Percentiles rank a stretch among this genome's conserved stretches.
Evolutionary conservation across 1,140 invertebrate genomes (phyloP).

Genomic region (Musca domestica): DNA sequence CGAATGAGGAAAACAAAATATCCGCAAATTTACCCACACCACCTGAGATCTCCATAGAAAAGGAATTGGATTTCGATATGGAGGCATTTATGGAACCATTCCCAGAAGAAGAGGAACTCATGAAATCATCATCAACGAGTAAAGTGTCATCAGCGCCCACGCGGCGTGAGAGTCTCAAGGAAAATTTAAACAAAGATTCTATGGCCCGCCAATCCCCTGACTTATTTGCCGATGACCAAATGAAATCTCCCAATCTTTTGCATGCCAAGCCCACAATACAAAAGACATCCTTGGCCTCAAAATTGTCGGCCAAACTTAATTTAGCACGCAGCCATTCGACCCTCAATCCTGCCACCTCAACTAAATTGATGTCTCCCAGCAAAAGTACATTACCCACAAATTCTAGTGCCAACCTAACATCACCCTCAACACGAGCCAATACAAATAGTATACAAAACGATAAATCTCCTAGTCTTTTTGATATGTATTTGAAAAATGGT

Average conservation of each 20-base stretch:
- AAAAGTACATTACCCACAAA: not conserved
- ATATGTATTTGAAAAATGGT: slow-evolving; percentile 38
- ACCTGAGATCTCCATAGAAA: slow-evolving; percentile 1
- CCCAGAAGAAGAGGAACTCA: slow-evolving; percentile 35
- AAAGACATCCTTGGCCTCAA: slow-evolving; percentile 33
- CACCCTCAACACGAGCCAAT: slow-evolving; percentile 26
- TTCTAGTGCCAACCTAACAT: not conserved
- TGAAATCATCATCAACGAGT: not conserved
- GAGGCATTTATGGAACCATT: slow-evolving; percentile 42
- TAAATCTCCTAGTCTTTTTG: slow-evolving; percentile 44
- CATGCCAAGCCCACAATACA: slow-evolving; percentile 8
- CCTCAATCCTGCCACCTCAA: not conserved
- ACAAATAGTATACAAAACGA: slow-evolving; percentile 24
- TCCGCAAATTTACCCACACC: not conserved
- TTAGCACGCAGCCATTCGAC: not conserved
- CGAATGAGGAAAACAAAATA: not conserved
- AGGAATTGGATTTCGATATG: slow-evolving; percentile 37
- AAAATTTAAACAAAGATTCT: not conserved
- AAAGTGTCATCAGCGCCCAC: not conserved
- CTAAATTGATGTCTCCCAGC: not conserved
- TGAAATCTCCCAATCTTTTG: slow-evolving; percentile 31
- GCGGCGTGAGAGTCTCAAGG: slow-evolving; percentile 9
- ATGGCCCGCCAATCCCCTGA: slow-evolving; percentile 32
- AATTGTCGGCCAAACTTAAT: slow-evolving; percentile 33
- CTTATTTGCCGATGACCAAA: slow-evolving; percentile 32